Conservation (phyloP, 2,888 invertebrate species). For the Cheilosia pagana region DNA sequence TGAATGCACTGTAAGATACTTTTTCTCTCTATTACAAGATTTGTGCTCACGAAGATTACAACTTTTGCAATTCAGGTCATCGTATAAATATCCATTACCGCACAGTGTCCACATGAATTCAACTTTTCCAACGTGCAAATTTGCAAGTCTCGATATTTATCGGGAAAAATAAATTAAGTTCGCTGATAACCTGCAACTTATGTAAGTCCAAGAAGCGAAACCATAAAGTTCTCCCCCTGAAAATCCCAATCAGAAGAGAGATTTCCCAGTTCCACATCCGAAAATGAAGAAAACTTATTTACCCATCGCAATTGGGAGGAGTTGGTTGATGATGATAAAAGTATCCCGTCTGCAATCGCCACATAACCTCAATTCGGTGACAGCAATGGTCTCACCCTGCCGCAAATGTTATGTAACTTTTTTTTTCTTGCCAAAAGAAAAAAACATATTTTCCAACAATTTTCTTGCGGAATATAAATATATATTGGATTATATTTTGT, state of each 20-base stretch:
- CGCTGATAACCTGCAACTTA: constrained; percentile 59
- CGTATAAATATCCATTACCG: no score
- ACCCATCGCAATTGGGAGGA: background rate
- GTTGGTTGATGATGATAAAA: background rate
- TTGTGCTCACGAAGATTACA: no score
- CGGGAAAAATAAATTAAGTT: background rate
- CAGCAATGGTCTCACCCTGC: constrained; percentile 47
- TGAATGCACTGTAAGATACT: no score
- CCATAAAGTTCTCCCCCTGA: background rate
- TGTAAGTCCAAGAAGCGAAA: constrained; percentile 39
- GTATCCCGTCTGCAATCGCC: constrained; percentile 2
- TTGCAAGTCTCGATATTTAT: background rate
- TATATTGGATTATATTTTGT: background rate
- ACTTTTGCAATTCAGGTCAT: no score
- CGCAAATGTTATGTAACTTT: constrained; percentile 58
- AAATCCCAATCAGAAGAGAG: background rate
- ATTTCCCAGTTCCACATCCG: background rate
- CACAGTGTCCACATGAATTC: no score
- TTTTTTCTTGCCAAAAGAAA: background rate
- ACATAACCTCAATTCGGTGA: constrained; percentile 61
- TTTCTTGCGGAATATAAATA: background rate
- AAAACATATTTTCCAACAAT: background rate
- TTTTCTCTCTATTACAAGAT: no score
- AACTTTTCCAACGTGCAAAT: background rate
- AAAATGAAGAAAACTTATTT: background rate